These are phyloP conservation scores for Cyrtodaria siliqua DNA, from an alignment of 2,888 invertebrate species.

Conservation along the genomic window DNA sequence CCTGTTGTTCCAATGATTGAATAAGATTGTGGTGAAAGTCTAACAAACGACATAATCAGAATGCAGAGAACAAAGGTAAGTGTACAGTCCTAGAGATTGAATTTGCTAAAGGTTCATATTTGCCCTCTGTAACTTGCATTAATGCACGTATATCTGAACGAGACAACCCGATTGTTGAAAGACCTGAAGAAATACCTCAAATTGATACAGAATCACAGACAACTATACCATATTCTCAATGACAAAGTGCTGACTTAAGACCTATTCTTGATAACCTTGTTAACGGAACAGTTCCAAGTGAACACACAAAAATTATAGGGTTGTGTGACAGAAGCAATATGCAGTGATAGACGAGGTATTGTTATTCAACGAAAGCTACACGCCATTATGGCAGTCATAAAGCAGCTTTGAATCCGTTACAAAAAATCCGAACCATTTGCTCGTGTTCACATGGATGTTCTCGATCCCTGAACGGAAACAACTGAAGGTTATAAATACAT, in stretches of 20 bases:
- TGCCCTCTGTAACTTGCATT: too few species aligned
- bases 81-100: too few species aligned
- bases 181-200: not conserved
- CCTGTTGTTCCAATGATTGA: too few species aligned
- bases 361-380: constrained; percentile 19
- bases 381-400: constrained; percentile 1
- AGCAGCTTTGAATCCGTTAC: constrained; percentile 15
- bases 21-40: too few species aligned
- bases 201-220: too few species aligned
- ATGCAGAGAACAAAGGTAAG: too few species aligned
- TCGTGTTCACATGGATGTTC: too few species aligned
- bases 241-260: constrained; percentile 34
- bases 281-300: constrained; percentile 27
- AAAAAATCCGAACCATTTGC: constrained; percentile 20
- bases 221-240: constrained; percentile 28
- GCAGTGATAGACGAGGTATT: constrained; percentile 46
- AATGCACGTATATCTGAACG: too few species aligned
- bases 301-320: constrained; percentile 11
- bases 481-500: constrained; percentile 24
- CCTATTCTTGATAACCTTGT: constrained; percentile 28
- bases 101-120: too few species aligned
- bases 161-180: too few species aligned
- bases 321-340: constrained; percentile 33
- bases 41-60: too few species aligned
- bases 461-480: constrained; percentile 26